Evolutionary conservation across 2,113 vertebrate genomes (phyloP).

Genomic region (Rostratula benghalensis): DNA sequence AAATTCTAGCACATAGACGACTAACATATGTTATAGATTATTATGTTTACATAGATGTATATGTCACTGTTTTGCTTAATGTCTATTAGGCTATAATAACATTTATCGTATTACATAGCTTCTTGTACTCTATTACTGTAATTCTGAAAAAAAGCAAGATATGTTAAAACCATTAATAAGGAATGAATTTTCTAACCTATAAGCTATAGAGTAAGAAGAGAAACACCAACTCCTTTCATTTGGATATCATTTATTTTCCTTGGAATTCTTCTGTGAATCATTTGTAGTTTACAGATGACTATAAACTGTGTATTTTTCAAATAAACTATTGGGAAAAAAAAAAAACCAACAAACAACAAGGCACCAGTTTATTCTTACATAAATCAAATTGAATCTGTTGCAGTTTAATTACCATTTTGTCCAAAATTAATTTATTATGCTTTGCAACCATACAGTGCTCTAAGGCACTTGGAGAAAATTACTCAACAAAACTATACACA

Average conservation of each 20-base stretch:
- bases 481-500: not conserved
- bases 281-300: not conserved
- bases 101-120: not conserved
- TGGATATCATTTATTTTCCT: not conserved
- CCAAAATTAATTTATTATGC: not conserved
- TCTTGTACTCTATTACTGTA: not conserved
- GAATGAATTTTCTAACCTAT: not conserved
- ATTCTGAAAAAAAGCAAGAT: not conserved
- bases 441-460: not conserved
- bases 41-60: conserved; percentile 29
- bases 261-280: not conserved
- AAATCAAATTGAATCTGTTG: not conserved
- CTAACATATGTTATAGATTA: conserved; percentile 30
- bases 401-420: conserved; percentile 12
- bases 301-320: not conserved
- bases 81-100: conserved; percentile 34
- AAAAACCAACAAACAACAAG: fast-evolving
- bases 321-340: not conserved
- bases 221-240: not conserved
- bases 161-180: not conserved
- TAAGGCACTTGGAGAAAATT: not conserved
- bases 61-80: conserved; percentile 41
- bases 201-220: not conserved
- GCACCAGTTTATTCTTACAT: not conserved
- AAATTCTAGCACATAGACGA: conserved; percentile 40